These are phyloP conservation scores for Apamea anceps DNA, from an alignment of 2,888 invertebrate species.

Conservation along the genomic window DNA sequence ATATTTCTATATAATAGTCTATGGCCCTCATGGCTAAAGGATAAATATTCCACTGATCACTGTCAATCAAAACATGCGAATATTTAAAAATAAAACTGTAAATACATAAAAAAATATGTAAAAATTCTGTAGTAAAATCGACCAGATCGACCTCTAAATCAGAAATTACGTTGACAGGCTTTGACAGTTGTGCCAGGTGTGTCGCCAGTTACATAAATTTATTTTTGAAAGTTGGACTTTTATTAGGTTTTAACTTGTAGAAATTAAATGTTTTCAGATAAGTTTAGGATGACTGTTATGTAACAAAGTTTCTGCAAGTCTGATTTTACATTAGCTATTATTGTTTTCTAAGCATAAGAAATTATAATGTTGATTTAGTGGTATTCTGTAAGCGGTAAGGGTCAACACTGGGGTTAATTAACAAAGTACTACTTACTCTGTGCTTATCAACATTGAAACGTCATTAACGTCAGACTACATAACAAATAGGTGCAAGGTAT, in stretches of 20 bases:
- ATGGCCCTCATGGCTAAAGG: no score
- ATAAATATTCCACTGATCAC: no score
- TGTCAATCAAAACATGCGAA: no score
- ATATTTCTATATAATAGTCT: no score
- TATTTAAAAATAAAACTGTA: no score
- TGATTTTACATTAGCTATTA: neutral
- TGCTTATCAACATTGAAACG: constrained; percentile 31
- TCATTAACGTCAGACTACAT: constrained; percentile 32
- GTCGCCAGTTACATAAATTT: neutral
- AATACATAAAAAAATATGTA: neutral
- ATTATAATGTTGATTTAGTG: neutral
- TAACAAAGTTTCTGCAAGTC: neutral
- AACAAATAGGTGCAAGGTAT: constrained; percentile 34
- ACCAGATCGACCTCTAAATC: neutral
- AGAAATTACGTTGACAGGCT: neutral
- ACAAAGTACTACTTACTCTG: neutral
- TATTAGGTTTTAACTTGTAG: accelerated
- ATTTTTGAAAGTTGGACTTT: neutral
- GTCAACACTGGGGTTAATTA: neutral
- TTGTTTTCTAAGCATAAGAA: neutral
- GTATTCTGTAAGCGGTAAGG: neutral
- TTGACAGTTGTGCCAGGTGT: neutral
- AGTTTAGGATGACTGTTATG: neutral
- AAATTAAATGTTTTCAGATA: neutral
- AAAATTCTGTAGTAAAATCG: neutral